Percentiles rank a stretch among this genome's conserved stretches.
Conservation (phyloP, 2,797 vertebrate species). For the Lagorchestes hirsutus region DNA sequence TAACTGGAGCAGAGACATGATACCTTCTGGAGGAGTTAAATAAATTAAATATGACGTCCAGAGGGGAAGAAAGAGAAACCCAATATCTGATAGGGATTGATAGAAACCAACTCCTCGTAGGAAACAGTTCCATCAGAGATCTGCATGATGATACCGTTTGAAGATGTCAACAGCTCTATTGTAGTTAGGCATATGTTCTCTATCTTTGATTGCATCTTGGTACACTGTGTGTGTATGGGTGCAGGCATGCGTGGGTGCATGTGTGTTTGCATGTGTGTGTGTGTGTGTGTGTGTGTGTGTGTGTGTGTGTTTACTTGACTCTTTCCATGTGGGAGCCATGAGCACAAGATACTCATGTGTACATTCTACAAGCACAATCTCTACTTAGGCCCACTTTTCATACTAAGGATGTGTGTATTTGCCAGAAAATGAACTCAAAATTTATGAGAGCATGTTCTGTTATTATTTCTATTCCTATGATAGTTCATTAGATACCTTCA, state of each 20-base stretch:
- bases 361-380: not conserved
- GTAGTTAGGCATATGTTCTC: not conserved
- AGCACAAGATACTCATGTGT: not conserved
- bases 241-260: too few relatives aligned
- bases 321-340: not conserved
- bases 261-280: too few relatives aligned
- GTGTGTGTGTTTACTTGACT: too few relatives aligned
- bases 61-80: not conserved
- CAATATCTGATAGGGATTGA: not conserved
- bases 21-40: not conserved
- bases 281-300: not conserved
- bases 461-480: not conserved
- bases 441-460: not conserved
- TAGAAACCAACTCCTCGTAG: not conserved
- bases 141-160: not conserved
- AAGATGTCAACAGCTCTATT: not conserved
- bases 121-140: not conserved
- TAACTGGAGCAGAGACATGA: not conserved
- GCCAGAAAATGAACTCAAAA: not conserved
- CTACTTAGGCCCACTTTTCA: not conserved
- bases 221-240: not conserved
- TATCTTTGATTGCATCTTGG: not conserved
- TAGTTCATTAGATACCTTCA: not conserved
- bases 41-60: not conserved
- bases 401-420: not conserved